phyloP scores from a whole-genome alignment of 2,888 invertebrate genomes.

The Ophraella communa region DNA sequence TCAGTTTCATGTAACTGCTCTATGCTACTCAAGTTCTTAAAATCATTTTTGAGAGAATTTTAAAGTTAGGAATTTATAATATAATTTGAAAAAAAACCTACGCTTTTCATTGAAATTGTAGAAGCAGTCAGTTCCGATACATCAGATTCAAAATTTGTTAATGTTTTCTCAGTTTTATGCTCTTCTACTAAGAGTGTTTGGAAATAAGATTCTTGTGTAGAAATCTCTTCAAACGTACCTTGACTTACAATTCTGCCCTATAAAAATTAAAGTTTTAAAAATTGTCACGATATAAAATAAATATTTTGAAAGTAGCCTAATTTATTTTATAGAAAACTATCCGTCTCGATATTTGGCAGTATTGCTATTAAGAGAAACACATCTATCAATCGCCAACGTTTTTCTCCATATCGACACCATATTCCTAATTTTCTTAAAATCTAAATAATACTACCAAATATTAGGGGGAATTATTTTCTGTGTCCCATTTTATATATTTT shows the following conservation, averaged over 20 bases:
- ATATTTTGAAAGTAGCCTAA: too few species aligned
- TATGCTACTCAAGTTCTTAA: not conserved
- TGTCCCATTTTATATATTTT: too few species aligned
- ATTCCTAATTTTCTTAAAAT: too few species aligned
- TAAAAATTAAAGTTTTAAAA: not conserved
- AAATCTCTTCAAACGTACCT: constrained; percentile 3
- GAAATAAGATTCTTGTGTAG: not conserved
- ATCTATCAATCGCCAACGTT: too few species aligned
- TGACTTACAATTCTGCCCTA: not conserved
- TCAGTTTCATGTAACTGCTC: not conserved
- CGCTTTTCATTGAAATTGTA: not conserved
- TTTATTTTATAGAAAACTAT: too few species aligned
- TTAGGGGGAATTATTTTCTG: too few species aligned
- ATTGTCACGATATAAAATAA: too few species aligned
- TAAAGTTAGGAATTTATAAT: not conserved
- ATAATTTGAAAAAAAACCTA: not conserved
- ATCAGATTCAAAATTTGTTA: not conserved
- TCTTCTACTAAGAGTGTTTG: not conserved
- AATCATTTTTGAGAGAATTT: not conserved
- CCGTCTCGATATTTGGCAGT: too few species aligned
- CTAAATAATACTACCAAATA: too few species aligned
- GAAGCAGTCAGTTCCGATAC: not conserved
- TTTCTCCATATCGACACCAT: too few species aligned
- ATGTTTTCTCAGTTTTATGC: not conserved
- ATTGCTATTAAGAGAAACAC: too few species aligned